A percentile compares a stretch with the other conserved stretches of the same genome.
Conservation (phyloP, 2,113 vertebrate genomes). For the Paratilapia polleni region DNA sequence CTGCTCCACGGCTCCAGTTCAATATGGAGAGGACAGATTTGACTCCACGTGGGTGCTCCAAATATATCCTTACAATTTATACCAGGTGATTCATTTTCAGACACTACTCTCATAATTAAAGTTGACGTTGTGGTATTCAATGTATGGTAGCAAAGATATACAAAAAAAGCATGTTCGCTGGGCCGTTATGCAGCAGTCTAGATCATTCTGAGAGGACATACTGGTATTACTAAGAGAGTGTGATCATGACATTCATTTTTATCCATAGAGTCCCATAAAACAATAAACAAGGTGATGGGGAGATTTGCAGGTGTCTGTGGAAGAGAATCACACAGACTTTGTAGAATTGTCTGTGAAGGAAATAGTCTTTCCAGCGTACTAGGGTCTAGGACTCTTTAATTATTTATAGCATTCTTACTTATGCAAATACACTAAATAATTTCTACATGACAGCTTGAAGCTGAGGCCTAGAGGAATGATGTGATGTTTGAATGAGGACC, state of each 20-base stretch:
- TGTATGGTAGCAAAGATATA: constrained; percentile 12
- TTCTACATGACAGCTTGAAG: constrained; percentile 81
- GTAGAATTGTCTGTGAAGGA: constrained; percentile 28
- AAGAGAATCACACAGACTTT: constrained; percentile 37
- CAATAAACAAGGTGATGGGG: constrained; percentile 25
- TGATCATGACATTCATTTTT: constrained; percentile 36
- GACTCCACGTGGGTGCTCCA: constrained; percentile 66
- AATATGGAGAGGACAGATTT: constrained; percentile 77
- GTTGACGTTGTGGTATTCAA: constrained; percentile 48
- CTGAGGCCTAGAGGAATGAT: constrained; percentile 68
- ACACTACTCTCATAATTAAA: constrained; percentile 64
- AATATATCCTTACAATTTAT: constrained; percentile 73
- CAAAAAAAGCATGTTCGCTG: constrained; percentile 3
- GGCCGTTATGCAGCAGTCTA: neutral
- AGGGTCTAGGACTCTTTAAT: constrained; percentile 66
- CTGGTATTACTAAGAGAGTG: neutral
- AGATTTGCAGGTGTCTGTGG: constrained; percentile 11
- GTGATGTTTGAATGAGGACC: constrained; percentile 71
- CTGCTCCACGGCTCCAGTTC: constrained; percentile 73
- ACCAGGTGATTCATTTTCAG: constrained; percentile 58
- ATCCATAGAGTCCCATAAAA: constrained; percentile 30
- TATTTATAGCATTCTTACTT: constrained; percentile 82
- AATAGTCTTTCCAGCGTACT: constrained; percentile 34
- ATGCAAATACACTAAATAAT: constrained; percentile 85
- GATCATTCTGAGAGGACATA: neutral